Base-by-base conservation (phyloP, 2,888 invertebrate genomes). In the Melinaea marsaeus region DNA sequence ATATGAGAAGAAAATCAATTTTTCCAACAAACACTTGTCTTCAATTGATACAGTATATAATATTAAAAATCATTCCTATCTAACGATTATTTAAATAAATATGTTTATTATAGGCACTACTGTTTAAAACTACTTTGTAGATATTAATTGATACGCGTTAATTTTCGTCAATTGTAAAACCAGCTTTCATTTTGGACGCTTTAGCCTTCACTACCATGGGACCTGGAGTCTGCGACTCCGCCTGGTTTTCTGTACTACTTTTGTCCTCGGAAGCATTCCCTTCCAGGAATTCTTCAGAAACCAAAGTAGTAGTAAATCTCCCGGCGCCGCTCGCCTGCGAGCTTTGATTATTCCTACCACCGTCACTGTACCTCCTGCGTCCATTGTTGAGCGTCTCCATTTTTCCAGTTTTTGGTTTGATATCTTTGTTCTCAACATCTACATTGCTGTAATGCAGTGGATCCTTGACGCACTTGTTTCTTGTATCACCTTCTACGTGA, bases 301-400 rank as follows among this genome's bases (percentile, higher is more conserved):
- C 89, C 59, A 86, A 69, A 0, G 89, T 90, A 0, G 89, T 90
- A 46, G 82, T 90, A 68, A 90, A 90, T 67, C 90, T 78, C 74
- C 83, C 89, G 57, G 79, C 78, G 2, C 77, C 72, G 6, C 79
- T 76, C n/a, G 72, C 63, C 11, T 81, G 80, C 2, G 79, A 66
- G 57, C 65, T 75, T 3, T 74, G 45, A 67, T 78, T 84, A 69
- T 75, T 81, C 69, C 85, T 89, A 65, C 83, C 83, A 70, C 87
- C 83, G 55, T 90, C 90, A 66, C 88, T 88, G 63, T 83, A 86
- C 70, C 88, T 77, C 64, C 88, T 81, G 68, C 84, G 84, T 2
- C 82, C 86, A 61, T 86, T 86, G 65, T 88, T 88, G 1, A 88
- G 69, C 7, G 82, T 62, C n/a, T 88, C 86, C 59, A 79, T 81